Base-by-base conservation (phyloP, 2,797 vertebrate species). In the Lutjanus campechanus region DNA sequence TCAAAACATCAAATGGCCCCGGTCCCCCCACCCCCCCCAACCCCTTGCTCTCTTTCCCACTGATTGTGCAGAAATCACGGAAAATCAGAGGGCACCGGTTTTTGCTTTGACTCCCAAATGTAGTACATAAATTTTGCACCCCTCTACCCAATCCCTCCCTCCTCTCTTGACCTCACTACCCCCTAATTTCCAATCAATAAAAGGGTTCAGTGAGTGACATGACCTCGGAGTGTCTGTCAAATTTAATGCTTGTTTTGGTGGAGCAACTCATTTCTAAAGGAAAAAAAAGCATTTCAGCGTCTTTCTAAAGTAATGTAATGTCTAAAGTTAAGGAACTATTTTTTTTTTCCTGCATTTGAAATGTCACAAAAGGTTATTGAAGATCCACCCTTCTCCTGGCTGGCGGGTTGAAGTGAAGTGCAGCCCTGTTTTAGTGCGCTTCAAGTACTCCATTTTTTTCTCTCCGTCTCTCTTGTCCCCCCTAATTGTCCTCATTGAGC, bases 401-500 rank as follows among this genome's bases (percentile, higher is more conserved):
- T 66, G 77, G 66, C 49, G 73, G 88, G 79, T 85, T 84, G 82
- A 85, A 88, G 88, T 89, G 77, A 89, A 93, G 89, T 85, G 88
- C 84, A 87, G 87, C 63, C 64, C 74, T 83, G 84, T 89, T 88
- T 86, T 68, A 72, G 86, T 90, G 87, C 83, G 83, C 80, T 88
- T 90, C 82, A 90, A 92, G 81, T 79, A 75, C 87, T 85, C 86
- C 58, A 79, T 88, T 88, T 87, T 86, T 78, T 51, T 77, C 53
- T 67, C 65, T 63, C 92, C 94, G 92, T 36, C 44, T 65, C 65
- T 63, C 92, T 94, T 92, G 92, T 89, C 79, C 85, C 90, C 83
- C 90, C 92, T 95, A 94, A 97, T 96, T 96, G 95, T 95, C 94
- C 94, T 95, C 96, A 95, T 95, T 96, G 88, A 95, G 87, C 89